Conservation (phyloP, 2,113 vertebrate species). For the Mustelus asterias region DNA sequence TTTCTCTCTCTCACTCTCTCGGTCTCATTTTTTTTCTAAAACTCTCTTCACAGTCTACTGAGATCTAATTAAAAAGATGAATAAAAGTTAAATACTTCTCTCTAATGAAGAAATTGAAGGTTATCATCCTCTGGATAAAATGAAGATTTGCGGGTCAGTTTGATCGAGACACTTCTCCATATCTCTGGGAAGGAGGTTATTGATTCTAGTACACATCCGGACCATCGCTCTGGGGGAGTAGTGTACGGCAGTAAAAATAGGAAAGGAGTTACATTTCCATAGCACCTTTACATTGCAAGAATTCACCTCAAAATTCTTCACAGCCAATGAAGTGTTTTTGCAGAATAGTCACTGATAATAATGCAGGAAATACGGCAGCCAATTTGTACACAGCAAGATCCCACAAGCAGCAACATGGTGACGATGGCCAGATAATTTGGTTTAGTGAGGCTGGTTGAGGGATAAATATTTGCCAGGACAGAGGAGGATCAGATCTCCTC, state of each 20-base stretch:
- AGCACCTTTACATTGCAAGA: not conserved
- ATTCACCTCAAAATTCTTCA: not conserved
- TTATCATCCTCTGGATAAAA: not conserved
- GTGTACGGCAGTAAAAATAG: not conserved
- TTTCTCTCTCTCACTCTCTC: not conserved
- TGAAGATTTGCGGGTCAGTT: not conserved
- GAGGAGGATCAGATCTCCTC: not conserved
- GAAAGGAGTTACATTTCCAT: not conserved
- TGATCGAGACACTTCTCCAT: not conserved
- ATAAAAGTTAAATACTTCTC: not conserved
- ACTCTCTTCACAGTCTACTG: not conserved
- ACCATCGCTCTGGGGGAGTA: too few relatives aligned
- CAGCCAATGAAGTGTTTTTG: not conserved
- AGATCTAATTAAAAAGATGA: slow-evolving; percentile 1
- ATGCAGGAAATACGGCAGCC: not conserved
- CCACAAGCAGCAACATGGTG: not conserved
- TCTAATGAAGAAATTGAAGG: not conserved
- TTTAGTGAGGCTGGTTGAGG: not conserved
- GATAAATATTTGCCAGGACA: not conserved
- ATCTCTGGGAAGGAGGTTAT: not conserved
- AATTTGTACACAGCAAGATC: not conserved
- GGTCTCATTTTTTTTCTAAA: not conserved
- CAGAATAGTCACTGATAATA: not conserved
- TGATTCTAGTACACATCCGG: not conserved
- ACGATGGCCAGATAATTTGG: not conserved